Evolutionary conservation across 1,140 invertebrate species (phyloP).

Genomic region (Brachystomella parvula): DNA sequence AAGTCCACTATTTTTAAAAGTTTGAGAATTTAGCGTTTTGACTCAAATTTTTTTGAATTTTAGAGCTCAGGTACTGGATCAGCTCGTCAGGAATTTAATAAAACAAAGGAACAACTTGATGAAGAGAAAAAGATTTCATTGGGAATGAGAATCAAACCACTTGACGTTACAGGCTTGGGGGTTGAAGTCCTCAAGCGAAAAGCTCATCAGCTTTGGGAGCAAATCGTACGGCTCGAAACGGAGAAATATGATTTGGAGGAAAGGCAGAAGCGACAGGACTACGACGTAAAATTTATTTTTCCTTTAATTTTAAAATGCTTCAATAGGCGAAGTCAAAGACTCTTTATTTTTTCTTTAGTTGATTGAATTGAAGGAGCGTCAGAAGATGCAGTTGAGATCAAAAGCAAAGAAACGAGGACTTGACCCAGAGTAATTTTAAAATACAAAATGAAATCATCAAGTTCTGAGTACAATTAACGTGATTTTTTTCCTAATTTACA

Average conservation of each 20-base stretch:
- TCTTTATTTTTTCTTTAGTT: constrained; percentile 53
- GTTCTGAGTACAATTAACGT: not conserved
- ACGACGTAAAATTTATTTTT: constrained; percentile 76
- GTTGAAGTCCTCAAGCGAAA: constrained; percentile 75
- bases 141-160: constrained; percentile 86
- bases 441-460: not conserved
- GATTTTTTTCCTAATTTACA: constrained; percentile 41
- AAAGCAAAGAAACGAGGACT: constrained; percentile 93
- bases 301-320: not conserved
- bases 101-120: constrained; percentile 97
- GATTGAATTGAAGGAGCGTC: constrained; percentile 96
- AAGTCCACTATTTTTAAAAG: not conserved
- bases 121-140: constrained; percentile 97
- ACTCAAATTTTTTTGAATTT: too few species aligned
- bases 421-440: constrained; percentile 64
- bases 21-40: too few species aligned
- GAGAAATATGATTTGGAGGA: constrained; percentile 99
- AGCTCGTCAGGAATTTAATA: constrained; percentile 86
- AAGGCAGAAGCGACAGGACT: constrained; percentile 96
- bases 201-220: constrained; percentile 87
- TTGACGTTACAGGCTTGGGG: constrained; percentile 71
- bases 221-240: constrained; percentile 90
- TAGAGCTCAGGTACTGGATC: constrained; percentile 43
- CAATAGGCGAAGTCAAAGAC: not conserved
- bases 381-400: constrained; percentile 91